A percentile compares a stretch with the other conserved stretches of the same genome.
Evolutionary conservation across 2,113 vertebrate species (phyloP).

Genomic region (Caranx ignobilis): DNA sequence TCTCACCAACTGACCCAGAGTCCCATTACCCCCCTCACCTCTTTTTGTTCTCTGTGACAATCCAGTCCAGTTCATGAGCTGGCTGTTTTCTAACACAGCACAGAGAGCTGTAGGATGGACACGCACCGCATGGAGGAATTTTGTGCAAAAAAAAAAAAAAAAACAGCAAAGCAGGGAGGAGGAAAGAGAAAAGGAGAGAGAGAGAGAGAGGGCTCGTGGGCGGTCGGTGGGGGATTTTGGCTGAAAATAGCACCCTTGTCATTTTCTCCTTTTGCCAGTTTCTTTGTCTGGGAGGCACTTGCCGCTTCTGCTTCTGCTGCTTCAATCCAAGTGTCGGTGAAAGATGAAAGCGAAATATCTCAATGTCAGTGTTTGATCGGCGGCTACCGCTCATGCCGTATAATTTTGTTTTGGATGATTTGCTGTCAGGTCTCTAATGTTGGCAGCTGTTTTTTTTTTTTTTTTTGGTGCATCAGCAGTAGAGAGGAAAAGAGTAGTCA

Average conservation of each 20-base stretch:
- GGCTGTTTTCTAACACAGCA: slow-evolving; percentile 13
- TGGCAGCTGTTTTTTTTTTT: slow-evolving; percentile 12
- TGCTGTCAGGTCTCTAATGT: slow-evolving; percentile 4
- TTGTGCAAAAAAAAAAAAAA: slow-evolving; percentile 26
- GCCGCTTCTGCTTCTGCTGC: slow-evolving; percentile 15
- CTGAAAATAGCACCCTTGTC: slow-evolving; percentile 79
- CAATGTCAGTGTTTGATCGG: slow-evolving; percentile 26
- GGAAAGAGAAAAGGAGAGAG: slow-evolving; percentile 8
- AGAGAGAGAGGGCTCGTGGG: slow-evolving; percentile 52
- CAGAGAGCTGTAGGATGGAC: slow-evolving; percentile 27
- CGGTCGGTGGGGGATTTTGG: slow-evolving; percentile 61
- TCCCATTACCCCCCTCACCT: slow-evolving; percentile 61
- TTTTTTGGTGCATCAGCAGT: background rate
- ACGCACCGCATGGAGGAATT: slow-evolving; percentile 18
- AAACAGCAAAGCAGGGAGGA: slow-evolving; percentile 42
- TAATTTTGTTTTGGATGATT: slow-evolving; percentile 21
- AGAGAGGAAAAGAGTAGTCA: background rate
- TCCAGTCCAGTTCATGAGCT: slow-evolving; percentile 33
- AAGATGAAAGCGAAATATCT: slow-evolving; percentile 42
- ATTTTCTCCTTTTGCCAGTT: slow-evolving; percentile 72
- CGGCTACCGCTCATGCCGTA: slow-evolving; percentile 14
- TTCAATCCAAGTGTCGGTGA: slow-evolving; percentile 37
- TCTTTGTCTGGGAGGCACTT: slow-evolving; percentile 65
- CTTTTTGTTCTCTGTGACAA: slow-evolving; percentile 55
- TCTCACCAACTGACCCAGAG: slow-evolving; percentile 64